phyloP scores from a whole-genome alignment of 1,140 invertebrate genomes.

The Phthorimaea operculella region DNA sequence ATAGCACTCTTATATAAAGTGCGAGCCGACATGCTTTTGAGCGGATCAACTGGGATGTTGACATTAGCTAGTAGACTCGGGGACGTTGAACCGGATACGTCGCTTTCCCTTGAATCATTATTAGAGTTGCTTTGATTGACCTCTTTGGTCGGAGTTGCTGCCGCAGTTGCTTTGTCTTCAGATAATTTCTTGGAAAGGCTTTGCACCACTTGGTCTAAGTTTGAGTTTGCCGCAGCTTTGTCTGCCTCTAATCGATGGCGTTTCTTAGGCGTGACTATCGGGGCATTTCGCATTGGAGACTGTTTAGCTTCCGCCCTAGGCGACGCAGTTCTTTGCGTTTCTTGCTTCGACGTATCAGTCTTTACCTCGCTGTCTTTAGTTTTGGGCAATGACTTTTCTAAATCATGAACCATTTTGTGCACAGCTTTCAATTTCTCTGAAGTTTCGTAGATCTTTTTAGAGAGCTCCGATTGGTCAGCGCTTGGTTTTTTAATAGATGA shows the following conservation, averaged over 20 bases:
- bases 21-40: conserved; percentile 58
- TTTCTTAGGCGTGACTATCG: conserved; percentile 69
- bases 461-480: conserved; percentile 59
- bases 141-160: conserved; percentile 32
- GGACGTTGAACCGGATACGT: conserved; percentile 24
- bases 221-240: conserved; percentile 46
- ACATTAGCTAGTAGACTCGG: conserved; percentile 37
- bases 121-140: conserved; percentile 35
- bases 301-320: conserved; percentile 54
- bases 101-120: conserved; percentile 33
- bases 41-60: conserved; percentile 42
- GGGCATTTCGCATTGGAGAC: conserved; percentile 49
- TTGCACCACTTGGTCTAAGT: conserved; percentile 61
- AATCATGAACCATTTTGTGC: conserved; percentile 63
- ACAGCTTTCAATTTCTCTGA: conserved; percentile 65
- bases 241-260: conserved; percentile 66
- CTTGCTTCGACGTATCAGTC: conserved; percentile 40
- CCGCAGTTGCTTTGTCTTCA: conserved; percentile 41
- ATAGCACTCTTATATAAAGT: conserved; percentile 59
- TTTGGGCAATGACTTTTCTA: conserved; percentile 63
- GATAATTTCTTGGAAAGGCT: conserved; percentile 63
- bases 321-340: conserved; percentile 39
- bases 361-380: conserved; percentile 50
- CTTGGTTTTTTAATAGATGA: conserved; percentile 47
- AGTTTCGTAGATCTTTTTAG: conserved; percentile 65